Conservation (phyloP, 1,140 invertebrate genomes). For the Drosophila kikkawai region DNA sequence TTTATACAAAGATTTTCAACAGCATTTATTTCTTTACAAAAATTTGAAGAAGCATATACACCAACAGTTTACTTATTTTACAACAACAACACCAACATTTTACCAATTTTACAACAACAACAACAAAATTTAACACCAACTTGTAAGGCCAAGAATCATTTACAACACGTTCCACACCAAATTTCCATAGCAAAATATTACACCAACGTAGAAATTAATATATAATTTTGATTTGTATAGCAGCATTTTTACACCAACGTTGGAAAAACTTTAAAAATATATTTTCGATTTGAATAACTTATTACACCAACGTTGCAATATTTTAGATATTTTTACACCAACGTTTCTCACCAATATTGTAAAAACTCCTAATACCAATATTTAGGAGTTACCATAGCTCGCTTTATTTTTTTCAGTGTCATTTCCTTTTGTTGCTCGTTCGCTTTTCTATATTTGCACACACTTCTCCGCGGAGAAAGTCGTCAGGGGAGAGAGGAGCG, state of each 20-base stretch:
- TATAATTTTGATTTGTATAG: too few relatives aligned
- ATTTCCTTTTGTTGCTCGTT: slow-evolving; percentile 13
- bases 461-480: slow-evolving; percentile 30
- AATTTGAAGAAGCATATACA: too few relatives aligned
- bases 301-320: neutral
- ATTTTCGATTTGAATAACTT: too few relatives aligned
- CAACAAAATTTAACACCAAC: neutral
- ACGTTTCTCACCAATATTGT: neutral
- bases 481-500: neutral
- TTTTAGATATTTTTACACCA: neutral
- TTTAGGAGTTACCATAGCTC: too few relatives aligned
- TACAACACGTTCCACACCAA: neutral
- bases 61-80: neutral
- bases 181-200: neutral
- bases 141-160: neutral
- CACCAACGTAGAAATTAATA: too few relatives aligned
- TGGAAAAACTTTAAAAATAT: neutral
- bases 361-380: neutral
- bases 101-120: neutral
- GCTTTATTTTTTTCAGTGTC: neutral
- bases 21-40: neutral
- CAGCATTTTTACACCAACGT: neutral
- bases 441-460: slow-evolving; percentile 28
- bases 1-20: neutral
- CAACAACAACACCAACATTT: neutral